These are phyloP conservation scores for Diorhabda sublineata DNA, from an alignment of 1,140 invertebrate species.

Conservation along the genomic window DNA sequence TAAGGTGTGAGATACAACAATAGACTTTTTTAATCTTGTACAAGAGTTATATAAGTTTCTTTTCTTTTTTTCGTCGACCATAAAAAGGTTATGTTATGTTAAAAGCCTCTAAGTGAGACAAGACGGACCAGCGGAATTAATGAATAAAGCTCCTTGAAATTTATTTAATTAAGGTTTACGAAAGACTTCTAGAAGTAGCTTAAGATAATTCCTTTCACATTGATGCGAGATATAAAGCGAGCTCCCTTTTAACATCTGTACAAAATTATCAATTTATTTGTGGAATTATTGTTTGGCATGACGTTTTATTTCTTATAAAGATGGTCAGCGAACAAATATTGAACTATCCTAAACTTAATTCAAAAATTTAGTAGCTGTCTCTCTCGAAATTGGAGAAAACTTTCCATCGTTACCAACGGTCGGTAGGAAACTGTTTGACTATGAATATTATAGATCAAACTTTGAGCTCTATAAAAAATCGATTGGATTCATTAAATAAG, in stretches of 20 bases:
- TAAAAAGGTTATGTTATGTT: conserved; percentile 19
- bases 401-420: conserved; percentile 6
- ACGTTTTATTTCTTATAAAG: conserved; percentile 30
- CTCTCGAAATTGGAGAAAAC: conserved; percentile 13
- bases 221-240: conserved; percentile 28
- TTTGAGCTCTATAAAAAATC: conserved; percentile 11
- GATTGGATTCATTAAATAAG: conserved; percentile 13
- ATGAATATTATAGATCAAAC: conserved; percentile 16
- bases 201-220: conserved; percentile 20
- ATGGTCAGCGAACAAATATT: conserved; percentile 24
- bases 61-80: conserved; percentile 24
- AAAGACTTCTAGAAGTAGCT: conserved; percentile 17
- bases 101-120: conserved; percentile 28
- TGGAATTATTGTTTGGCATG: background rate
- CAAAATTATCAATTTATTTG: conserved; percentile 33
- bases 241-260: conserved; percentile 19
- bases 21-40: conserved; percentile 26
- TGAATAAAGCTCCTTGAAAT: conserved; percentile 18
- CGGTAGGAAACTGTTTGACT: conserved; percentile 15
- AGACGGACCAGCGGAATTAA: conserved; percentile 30
- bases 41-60: conserved; percentile 21
- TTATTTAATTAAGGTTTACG: conserved; percentile 18
- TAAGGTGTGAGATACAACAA: conserved; percentile 17
- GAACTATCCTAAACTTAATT: conserved; percentile 14
- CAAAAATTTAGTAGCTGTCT: conserved; percentile 14